Base-by-base conservation (phyloP, 2,113 vertebrate genomes). In the Cichladusa arquata region DNA sequence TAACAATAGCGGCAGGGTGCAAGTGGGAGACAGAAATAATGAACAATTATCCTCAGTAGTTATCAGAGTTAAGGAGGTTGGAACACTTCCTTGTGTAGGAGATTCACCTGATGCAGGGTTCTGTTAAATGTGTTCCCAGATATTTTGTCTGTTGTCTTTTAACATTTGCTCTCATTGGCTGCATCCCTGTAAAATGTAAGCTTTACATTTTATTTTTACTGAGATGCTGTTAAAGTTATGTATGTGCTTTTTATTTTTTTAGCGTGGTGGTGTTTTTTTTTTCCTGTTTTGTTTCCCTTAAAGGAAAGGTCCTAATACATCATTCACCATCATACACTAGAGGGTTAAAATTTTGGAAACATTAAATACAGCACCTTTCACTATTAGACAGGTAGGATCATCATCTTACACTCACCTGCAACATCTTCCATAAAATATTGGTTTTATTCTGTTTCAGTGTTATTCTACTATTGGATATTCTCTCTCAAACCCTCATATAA, bases 211-310 rank as follows among this genome's bases (percentile, higher is more conserved):
- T 3, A 60, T 74, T 83, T 73, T 31, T 71, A 66, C 11, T 47
- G 71, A 86, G 56, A 48, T 61, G 17, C 11, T 83, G 26, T 47
- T 61, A 17, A 71, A 80, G 34, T 33, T 34, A 80, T 23, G 8
- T 19, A 12, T 33, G 9, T 45, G 25, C 0, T n/a, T 45, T 40
- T 51, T 26, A 61, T 76, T 47, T n/a, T 45, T 45, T 56, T n/a
- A 47, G n/a, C 15, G 6, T 33, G 47, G 9, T 51, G 17, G n/a
- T 60, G 22, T 4, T 0, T 0, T 0, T 6, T 48, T 64, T 28
- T 24, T 6, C 16, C 29, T 65, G 12, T 38, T 89, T 58, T 48
- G 19, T 44, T 82, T 82, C n/a, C 24, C 42, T 76, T 47, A 67
- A 80, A 53, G 31, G 42, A 71, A 80, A 76, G 7, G 15, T 65